Percentiles rank a stretch among this genome's conserved stretches.
Conservation (phyloP, 2,797 vertebrate genomes). For the Periophthalmus magnuspinnatus region DNA sequence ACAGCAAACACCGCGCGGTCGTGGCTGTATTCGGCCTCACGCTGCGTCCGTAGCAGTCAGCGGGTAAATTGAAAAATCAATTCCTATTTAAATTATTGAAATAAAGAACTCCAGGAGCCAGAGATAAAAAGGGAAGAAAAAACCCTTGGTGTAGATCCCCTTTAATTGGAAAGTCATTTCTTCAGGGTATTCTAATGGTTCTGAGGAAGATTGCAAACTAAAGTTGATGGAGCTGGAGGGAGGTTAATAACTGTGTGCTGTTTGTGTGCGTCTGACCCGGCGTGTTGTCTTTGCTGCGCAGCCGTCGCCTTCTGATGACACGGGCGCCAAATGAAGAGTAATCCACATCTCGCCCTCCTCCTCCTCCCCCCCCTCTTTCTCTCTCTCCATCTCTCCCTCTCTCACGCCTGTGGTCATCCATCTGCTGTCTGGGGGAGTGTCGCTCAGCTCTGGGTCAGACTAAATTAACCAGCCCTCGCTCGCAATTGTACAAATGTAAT, state of each 20-base stretch:
- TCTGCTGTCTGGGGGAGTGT: slow-evolving; percentile 69
- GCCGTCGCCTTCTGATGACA: slow-evolving; percentile 83
- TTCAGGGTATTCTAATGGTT: slow-evolving; percentile 99
- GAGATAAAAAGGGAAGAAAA: slow-evolving; percentile 83
- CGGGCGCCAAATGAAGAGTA: slow-evolving; percentile 83
- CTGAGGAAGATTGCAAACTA: slow-evolving; percentile 99
- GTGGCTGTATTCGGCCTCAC: slow-evolving; percentile 86
- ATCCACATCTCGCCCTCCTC: slow-evolving; percentile 79
- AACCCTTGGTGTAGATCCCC: slow-evolving; percentile 91
- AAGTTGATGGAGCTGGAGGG: slow-evolving; percentile 97
- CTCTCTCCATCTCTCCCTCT: slow-evolving; percentile 77
- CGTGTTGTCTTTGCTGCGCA: slow-evolving; percentile 76
- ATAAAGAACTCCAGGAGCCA: slow-evolving; percentile 98
- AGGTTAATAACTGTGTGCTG: slow-evolving; percentile 91
- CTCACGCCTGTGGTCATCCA: slow-evolving; percentile 64
- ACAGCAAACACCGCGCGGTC: slow-evolving; percentile 89
- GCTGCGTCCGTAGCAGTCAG: slow-evolving; percentile 95
- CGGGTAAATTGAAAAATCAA: slow-evolving; percentile 99
- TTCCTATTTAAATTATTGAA: slow-evolving; percentile 99
- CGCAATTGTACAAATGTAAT: slow-evolving; percentile 74
- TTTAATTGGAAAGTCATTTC: slow-evolving; percentile 99
- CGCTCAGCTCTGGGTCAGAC: slow-evolving; percentile 66
- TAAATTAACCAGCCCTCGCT: slow-evolving; percentile 72
- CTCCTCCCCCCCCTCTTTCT: slow-evolving; percentile 77
- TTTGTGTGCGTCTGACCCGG: slow-evolving; percentile 68